These are phyloP conservation scores for Cydia pomonella DNA, from an alignment of 1,140 invertebrate species.

Conservation along the genomic window DNA sequence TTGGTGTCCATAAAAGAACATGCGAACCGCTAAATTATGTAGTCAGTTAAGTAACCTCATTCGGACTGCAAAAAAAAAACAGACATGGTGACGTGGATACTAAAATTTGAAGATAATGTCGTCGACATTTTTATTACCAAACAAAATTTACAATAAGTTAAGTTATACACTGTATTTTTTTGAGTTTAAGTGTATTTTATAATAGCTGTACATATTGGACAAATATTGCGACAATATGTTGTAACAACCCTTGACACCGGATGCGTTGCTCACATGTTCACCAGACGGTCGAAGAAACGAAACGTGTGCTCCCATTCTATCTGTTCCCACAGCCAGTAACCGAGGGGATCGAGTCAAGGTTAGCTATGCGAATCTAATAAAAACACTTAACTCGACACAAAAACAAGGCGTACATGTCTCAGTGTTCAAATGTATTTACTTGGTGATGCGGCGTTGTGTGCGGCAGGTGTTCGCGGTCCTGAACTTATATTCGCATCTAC, in stretches of 20 bases:
- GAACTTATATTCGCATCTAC: conserved; percentile 17
- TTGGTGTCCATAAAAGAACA: conserved; percentile 31
- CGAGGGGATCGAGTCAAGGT: conserved; percentile 67
- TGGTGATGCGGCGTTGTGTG: conserved; percentile 33
- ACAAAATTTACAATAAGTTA: no score
- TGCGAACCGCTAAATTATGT: conserved; percentile 38
- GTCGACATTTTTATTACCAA: no score
- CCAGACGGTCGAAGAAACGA: conserved; percentile 64
- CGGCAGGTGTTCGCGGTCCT: conserved; percentile 23
- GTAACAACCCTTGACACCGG: conserved; percentile 50
- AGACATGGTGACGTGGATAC: no score
- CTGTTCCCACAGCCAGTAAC: conserved; percentile 65
- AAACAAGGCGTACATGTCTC: conserved; percentile 55
- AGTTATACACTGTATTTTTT: background rate
- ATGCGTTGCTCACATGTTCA: conserved; percentile 70
- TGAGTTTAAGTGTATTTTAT: background rate
- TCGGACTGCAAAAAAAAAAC: no score
- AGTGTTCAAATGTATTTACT: conserved; percentile 51
- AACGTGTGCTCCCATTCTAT: conserved; percentile 55
- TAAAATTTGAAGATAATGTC: no score
- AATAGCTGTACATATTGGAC: background rate
- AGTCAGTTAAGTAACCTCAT: background rate
- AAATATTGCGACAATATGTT: conserved; percentile 6
- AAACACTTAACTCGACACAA: conserved; percentile 53
- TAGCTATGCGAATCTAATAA: conserved; percentile 66